phyloP scores from a whole-genome alignment of 2,113 vertebrate species.

The Panthera uncia region DNA sequence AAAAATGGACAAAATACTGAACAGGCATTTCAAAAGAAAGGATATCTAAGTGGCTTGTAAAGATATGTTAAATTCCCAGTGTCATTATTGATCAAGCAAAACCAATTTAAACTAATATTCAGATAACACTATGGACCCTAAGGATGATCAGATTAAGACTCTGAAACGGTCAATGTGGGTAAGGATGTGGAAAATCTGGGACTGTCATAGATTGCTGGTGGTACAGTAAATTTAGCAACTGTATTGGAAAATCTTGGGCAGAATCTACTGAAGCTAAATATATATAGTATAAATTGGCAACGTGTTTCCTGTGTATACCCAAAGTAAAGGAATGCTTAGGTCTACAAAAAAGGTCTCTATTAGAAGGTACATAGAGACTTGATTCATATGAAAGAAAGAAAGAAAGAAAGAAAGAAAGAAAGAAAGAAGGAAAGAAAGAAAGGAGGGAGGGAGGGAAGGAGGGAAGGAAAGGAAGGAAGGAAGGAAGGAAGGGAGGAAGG shows the following conservation, averaged over 20 bases:
- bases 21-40: background rate
- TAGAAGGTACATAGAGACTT: background rate
- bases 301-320: no score
- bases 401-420: background rate
- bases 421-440: no score
- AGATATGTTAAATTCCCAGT: background rate
- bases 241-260: background rate
- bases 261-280: background rate
- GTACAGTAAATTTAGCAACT: background rate
- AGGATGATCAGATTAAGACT: background rate
- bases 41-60: background rate
- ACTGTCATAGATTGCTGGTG: background rate
- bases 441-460: no score
- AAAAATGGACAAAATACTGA: background rate
- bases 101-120: background rate
- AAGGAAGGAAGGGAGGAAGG: no score
- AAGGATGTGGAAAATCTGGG: background rate
- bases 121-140: no score
- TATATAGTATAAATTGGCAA: background rate
- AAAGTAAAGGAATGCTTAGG: background rate
- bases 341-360: no score
- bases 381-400: background rate
- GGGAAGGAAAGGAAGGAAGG: no score
- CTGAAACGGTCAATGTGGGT: background rate
- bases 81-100: background rate